phyloP scores from a whole-genome alignment of 1,140 invertebrate genomes.

The Physella acuta region DNA sequence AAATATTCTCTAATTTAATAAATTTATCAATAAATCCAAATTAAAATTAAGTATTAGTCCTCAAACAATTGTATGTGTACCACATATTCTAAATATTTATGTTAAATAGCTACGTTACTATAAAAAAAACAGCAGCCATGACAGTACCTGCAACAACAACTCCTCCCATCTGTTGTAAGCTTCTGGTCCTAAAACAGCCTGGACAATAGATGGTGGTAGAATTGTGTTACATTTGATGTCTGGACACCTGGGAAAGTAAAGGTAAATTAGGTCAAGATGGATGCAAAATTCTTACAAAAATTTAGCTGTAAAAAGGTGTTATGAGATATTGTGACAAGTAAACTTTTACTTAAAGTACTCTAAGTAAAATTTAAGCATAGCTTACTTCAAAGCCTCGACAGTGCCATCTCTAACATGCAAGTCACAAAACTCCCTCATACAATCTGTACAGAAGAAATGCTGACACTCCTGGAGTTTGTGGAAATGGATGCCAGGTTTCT shows the following conservation, averaged over 20 bases:
- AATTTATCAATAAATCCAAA: too few relatives aligned
- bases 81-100: too few relatives aligned
- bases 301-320: too few relatives aligned
- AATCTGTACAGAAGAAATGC: slow-evolving; percentile 41
- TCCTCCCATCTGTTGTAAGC: slow-evolving; percentile 39
- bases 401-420: slow-evolving; percentile 40
- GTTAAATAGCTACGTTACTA: too few relatives aligned
- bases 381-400: slow-evolving; percentile 37
- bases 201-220: slow-evolving; percentile 35
- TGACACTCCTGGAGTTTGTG: slow-evolving; percentile 34
- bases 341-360: too few relatives aligned
- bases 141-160: slow-evolving; percentile 39
- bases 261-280: not conserved
- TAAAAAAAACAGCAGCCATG: too few relatives aligned
- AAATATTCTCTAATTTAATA: too few relatives aligned
- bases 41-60: too few relatives aligned
- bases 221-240: slow-evolving; percentile 33
- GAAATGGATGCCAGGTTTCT: slow-evolving; percentile 38
- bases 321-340: not conserved
- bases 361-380: too few relatives aligned
- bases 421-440: slow-evolving; percentile 36
- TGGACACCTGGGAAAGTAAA: slow-evolving; percentile 41
- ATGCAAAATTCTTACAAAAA: not conserved
- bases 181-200: slow-evolving; percentile 31
- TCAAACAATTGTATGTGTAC: too few relatives aligned